Evolutionary conservation across 2,888 invertebrate species (phyloP).

Genomic region (Drosophila buzzatii): DNA sequence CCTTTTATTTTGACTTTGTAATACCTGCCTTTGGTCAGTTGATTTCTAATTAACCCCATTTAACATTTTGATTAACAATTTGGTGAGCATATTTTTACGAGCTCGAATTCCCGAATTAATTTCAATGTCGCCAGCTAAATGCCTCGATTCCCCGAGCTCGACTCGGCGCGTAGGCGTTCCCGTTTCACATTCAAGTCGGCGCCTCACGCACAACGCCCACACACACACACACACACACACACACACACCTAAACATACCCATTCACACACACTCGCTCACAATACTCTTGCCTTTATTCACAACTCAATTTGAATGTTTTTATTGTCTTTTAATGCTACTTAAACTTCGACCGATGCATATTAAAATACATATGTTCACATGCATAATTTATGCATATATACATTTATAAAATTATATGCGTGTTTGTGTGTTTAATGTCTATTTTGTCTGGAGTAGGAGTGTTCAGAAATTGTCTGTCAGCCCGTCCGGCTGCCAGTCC

Average conservation of each 20-base stretch:
- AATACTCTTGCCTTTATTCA: slow-evolving; percentile 45
- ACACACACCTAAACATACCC: background rate
- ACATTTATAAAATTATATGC: background rate
- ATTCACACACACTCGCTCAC: background rate
- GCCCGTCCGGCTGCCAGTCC: slow-evolving; percentile 1
- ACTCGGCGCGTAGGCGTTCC: slow-evolving; percentile 40
- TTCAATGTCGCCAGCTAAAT: slow-evolving; percentile 34
- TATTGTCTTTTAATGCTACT: slow-evolving; percentile 65
- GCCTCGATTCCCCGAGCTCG: slow-evolving; percentile 15
- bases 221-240: slow-evolving; percentile 6
- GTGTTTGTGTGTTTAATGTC: slow-evolving; percentile 3
- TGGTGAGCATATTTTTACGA: slow-evolving; percentile 47
- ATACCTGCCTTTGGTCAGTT: slow-evolving; percentile 1
- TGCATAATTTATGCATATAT: background rate
- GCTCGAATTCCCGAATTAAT: slow-evolving; percentile 50
- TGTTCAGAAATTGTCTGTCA: slow-evolving; percentile 20
- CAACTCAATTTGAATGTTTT: slow-evolving; percentile 69
- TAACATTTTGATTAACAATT: slow-evolving; percentile 53
- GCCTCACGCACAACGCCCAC: slow-evolving; percentile 71
- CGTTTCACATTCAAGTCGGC: slow-evolving; percentile 43
- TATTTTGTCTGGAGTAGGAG: slow-evolving; percentile 22
- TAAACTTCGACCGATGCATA: slow-evolving; percentile 68
- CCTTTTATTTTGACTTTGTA: background rate
- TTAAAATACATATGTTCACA: slow-evolving; percentile 28
- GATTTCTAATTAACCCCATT: slow-evolving; percentile 25